phyloP scores from a whole-genome alignment of 2,113 vertebrate genomes.

The Takifugu bimaculatus region DNA sequence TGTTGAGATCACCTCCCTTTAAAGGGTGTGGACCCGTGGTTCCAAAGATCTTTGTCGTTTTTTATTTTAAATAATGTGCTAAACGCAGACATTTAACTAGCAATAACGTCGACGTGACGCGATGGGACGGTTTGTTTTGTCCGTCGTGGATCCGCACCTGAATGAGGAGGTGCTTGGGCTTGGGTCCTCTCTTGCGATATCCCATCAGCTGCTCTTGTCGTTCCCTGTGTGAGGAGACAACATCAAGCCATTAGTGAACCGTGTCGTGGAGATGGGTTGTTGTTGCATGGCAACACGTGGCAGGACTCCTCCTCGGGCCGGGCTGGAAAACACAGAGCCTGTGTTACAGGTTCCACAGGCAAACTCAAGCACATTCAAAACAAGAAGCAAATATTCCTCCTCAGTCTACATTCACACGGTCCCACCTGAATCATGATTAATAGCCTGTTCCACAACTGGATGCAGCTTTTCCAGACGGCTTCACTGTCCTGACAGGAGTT shows the following conservation, averaged over 20 bases:
- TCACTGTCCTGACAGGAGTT: no score
- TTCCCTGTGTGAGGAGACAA: slow-evolving; percentile 77
- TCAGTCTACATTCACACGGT: background rate
- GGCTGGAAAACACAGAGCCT: slow-evolving; percentile 14
- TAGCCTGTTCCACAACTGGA: background rate
- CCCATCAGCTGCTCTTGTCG: slow-evolving; percentile 94
- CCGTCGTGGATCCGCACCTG: slow-evolving; percentile 55
- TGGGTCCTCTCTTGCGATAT: slow-evolving; percentile 92
- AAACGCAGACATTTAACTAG: no score
- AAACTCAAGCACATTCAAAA: background rate
- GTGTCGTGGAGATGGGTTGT: slow-evolving; percentile 26
- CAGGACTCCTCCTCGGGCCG: slow-evolving; percentile 38
- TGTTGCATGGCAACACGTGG: slow-evolving; percentile 60
- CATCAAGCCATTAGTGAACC: slow-evolving; percentile 42
- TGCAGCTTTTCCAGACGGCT: no score
- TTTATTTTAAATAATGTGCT: no score
- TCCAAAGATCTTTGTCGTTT: no score
- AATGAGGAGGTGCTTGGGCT: slow-evolving; percentile 89
- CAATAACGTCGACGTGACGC: no score
- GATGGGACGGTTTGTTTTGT: no score
- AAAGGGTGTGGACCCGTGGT: no score
- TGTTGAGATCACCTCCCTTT: no score
- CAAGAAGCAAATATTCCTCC: background rate
- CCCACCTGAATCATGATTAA: background rate
- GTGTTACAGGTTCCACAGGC: slow-evolving; percentile 7